Base-by-base conservation (phyloP, 2,797 vertebrate genomes). In the Pelochelys cantorii region DNA sequence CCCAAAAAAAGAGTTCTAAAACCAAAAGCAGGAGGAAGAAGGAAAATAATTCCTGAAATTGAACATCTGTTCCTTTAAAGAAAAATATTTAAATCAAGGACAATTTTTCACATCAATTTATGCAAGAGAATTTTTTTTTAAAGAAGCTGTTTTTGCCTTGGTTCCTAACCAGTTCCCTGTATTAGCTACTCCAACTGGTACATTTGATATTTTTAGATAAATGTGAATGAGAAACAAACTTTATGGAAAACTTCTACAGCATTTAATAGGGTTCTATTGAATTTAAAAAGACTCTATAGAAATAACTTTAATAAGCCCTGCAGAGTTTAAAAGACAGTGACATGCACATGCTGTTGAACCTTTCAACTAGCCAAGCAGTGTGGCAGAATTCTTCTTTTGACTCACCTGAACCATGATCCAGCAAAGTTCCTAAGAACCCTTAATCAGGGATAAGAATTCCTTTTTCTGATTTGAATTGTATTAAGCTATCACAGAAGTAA, bases 1-100 rank as follows among this genome's bases (percentile, higher is more conserved):
- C 8, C 42, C 42, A 48, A 78, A 90, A 84, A 56, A 11, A 79
- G 57, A 94, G 85, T 85, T 86, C 57, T 81, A 52, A 95, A 80
- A 53, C 68, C 56, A 34, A 62, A 54, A 80, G 20, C 20, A 17
- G 65, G 17, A 34, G n/a, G 18, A 85, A 80, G 79, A 93, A 84
- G 23, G 23, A 85, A 59, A 81, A 60, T 11, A 85, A 52, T 55
- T 27, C 31, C 85, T 79, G 20, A 81, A 92, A 77, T 86, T 88
- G 77, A 90, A 90, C 55, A 92, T 56, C 86, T 84, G 84, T 85
- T 84, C 81, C 68, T 80, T n/a, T 7, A 75, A 68, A 34, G 65
- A 34, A 68, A 34, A 79, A 79, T n/a, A 54, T 54, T 3, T 80
- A 34, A 56, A 23, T 9, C 7, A 31, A 56, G n/a, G 79, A 56